Evolutionary conservation across 2,888 invertebrate species (phyloP).

Genomic region (Listrodromus nycthemerus): DNA sequence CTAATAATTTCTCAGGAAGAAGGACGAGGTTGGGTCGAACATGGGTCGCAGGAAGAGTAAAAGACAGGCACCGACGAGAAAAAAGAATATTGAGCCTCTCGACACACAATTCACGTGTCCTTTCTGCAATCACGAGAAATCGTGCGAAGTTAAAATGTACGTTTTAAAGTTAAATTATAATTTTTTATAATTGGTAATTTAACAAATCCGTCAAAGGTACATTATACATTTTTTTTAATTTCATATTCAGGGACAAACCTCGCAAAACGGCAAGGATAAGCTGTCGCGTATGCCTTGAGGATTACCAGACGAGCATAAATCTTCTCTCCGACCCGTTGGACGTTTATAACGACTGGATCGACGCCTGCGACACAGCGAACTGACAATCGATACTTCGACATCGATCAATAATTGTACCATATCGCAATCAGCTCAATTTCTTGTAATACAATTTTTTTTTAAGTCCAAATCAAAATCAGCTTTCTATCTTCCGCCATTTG

Average conservation of each 20-base stretch:
- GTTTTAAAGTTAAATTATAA: background rate
- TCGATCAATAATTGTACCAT: slow-evolving; percentile 15
- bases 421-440: slow-evolving; percentile 1
- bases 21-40: slow-evolving; percentile 68
- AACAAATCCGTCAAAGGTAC: slow-evolving; percentile 2
- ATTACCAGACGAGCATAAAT: slow-evolving; percentile 97
- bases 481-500: slow-evolving; percentile 4
- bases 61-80: slow-evolving; percentile 95
- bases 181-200: too few relatives aligned
- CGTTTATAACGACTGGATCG: slow-evolving; percentile 99
- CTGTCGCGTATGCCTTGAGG: slow-evolving; percentile 97
- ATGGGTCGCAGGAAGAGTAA: slow-evolving; percentile 99
- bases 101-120: slow-evolving; percentile 98
- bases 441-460: slow-evolving; percentile 2
- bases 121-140: slow-evolving; percentile 99
- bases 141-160: slow-evolving; percentile 99
- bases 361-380: slow-evolving; percentile 98
- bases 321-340: slow-evolving; percentile 98
- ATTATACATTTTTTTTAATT: slow-evolving; percentile 3
- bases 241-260: slow-evolving; percentile 93
- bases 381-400: slow-evolving; percentile 78
- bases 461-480: background rate
- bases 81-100: slow-evolving; percentile 95
- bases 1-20: background rate
- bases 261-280: slow-evolving; percentile 96